These are phyloP conservation scores for Celastrina argiolus DNA, from an alignment of 2,888 invertebrate genomes.

Conservation along the genomic window DNA sequence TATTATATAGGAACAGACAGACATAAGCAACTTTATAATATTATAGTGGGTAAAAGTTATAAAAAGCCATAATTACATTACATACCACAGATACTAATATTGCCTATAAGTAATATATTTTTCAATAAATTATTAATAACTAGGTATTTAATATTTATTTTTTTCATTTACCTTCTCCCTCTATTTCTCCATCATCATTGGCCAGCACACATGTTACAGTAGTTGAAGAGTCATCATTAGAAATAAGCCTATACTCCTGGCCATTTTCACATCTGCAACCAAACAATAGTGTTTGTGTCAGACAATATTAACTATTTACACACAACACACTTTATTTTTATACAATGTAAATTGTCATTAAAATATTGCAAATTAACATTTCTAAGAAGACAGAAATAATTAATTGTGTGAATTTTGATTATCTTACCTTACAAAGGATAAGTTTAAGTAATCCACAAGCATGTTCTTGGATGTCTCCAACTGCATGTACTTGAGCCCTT, in stretches of 20 bases:
- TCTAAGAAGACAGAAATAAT: too few relatives aligned
- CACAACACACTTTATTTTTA: too few relatives aligned
- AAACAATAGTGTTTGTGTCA: neutral
- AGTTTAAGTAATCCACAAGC: constrained; percentile 58
- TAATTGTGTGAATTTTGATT: too few relatives aligned
- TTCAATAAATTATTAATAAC: too few relatives aligned
- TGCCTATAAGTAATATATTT: too few relatives aligned
- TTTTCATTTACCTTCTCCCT: constrained; percentile 30
- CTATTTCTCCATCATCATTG: constrained; percentile 45
- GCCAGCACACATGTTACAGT: constrained; percentile 61
- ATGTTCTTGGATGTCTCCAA: constrained; percentile 47
- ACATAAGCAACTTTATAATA: too few relatives aligned
- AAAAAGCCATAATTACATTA: too few relatives aligned
- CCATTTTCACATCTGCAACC: constrained; percentile 50
- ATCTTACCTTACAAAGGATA: constrained; percentile 58
- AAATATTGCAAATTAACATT: too few relatives aligned
- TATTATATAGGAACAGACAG: too few relatives aligned
- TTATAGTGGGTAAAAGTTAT: too few relatives aligned
- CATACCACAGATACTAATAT: too few relatives aligned
- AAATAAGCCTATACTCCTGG: constrained; percentile 50
- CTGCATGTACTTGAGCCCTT: constrained; percentile 47
- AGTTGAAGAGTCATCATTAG: constrained; percentile 39
- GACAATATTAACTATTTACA: neutral
- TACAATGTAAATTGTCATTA: too few relatives aligned
- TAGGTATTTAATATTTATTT: neutral